Base-by-base conservation (phyloP, 2,888 invertebrate species). In the Hartigia nigra region DNA sequence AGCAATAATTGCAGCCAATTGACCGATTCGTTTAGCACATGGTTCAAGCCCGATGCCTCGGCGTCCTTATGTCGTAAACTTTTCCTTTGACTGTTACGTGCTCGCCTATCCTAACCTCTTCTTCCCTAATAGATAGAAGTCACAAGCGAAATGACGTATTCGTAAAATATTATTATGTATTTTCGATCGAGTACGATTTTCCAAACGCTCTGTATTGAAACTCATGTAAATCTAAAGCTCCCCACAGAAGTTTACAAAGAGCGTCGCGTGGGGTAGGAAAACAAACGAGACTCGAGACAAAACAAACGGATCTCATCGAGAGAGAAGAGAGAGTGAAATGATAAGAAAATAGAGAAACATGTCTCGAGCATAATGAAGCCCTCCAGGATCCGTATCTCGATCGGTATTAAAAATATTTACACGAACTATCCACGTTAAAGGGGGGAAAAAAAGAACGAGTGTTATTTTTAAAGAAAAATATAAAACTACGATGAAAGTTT, bases 381-480 rank as follows among this genome's bases (percentile, higher is more conserved):
- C 23, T 55, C 23, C 2, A 14, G 55, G 55, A 23, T 9, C 23
- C 55, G 9, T 55, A 23, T 9, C 55, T 55, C 9, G 23, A 23
- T 55, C 55, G 55, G 2, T 9, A 55, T 23, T 23, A 23, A 9
- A 55, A 55, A 55, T 23, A 55, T 23, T 55, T 55, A 9, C 55
- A 55, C 23, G 23, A 23, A 5, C 55, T 55, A 9, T 55, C 55
- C 12, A 11, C 31, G 31, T 32, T 32, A 34, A 72, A 72, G 74
- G 76, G 74, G 76, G 80, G 82, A 80, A 79, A 80, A 81, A 79
- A 79, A 78, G 76, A 78, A 78, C 72, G 72, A 9, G 31, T 11
- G 55, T 23, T 9, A 23, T 14, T 55, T 55, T 55, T 1, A 9
- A 39, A 14, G 14, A 5, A 55, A 55, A 37, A 12, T 12, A 37